Base-by-base conservation (phyloP, 2,888 invertebrate species). In the Nezara viridula region DNA sequence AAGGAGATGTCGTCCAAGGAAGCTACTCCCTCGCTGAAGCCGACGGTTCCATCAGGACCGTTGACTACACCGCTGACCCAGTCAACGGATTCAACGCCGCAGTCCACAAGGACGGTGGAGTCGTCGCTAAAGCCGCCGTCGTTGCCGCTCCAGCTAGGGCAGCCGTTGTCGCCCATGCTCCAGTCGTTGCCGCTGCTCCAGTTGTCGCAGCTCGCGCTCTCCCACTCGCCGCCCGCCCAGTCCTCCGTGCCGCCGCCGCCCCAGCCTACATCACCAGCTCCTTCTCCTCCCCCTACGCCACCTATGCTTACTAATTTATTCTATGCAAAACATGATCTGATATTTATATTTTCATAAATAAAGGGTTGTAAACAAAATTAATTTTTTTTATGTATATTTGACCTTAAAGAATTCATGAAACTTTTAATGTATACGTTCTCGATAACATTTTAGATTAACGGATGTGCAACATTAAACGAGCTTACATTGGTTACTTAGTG, bases 201-300 rank as follows among this genome's bases (percentile, higher is more conserved):
- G 81, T 81, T 12, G n/a, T 81, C 10, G 44, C 81, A 14, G 81
- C 44, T n/a, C 81, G 40, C 6, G 81, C 81, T 14, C 1, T 47
- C 86, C 32, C 90, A 88, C 47, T 88, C 37, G 52, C 66, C 32
- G 89, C 89, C 32, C 89, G 85, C 60, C 89, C 89, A 60, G 55
- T 86, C 86, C 60, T 60, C 27, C 90, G 90, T 16, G 86, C 81
- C 37, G 89, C 90, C 27, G 89, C 89, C 44, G 89, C 90, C 55
- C 89, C 90, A 52, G 89, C 89, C 47, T 89, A 89, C 88, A 88
- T 89, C 90, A 60, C 86, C 52, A 89, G 89, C 52, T 89, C 90
- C 44, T 90, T 86, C 90, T 86, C 90, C n/a, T 89, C 89, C 10
- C 90, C 90, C 40, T 86, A 86, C 50, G 88, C 89, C n/a, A 88